Evolutionary conservation across 2,888 invertebrate genomes (phyloP), one percentile per base, ranked within the genome.

Genomic region (Tryphoninae sp.): DNA sequence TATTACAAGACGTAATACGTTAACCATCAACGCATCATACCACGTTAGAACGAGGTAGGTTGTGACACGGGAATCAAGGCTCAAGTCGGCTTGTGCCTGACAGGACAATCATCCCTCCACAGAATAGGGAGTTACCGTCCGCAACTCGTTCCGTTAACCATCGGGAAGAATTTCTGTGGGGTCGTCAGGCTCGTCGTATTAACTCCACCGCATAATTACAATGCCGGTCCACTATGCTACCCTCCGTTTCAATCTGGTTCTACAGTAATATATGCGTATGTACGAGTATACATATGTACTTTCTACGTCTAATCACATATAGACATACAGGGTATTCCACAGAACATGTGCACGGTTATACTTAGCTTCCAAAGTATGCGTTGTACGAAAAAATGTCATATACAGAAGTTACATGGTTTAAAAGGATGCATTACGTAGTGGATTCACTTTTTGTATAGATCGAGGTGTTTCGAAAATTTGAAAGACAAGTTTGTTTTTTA

Each of bases 31-130:
- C 33, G 6, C 6, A 33, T 4, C 33, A 33, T 33, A 33, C 3
- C 22, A 33, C 62, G 26, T 22, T 61, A 33, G 33, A 33, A 33
- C 33, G 6, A 33, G 33, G 33, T 33, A 33, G 33, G 33, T 33
- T 2, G 33, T 65, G 51, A n/a, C 22, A 51, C 13, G 26, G 55
- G 23, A 78, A 71, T 67, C 78, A 59, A 58, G 64, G 42, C 55
- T 40, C n/a, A 9, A 33, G 65, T 75, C 26, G 26, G 58, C 33
- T 77, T 83, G 81, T 77, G 68, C 77, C 83, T 71, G 79, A 83
- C 79, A 74, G 76, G 26, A 59, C 72, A 75, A 81, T 81, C 77
- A 80, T 80, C 73, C 68, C 77, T 79, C 49, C 55, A 71, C 59
- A 45, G 76, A 49, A 51, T 45, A 49, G 6, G 55, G 23, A 75